Evolutionary conservation across 2,888 invertebrate species (phyloP), one percentile per base, ranked within the genome.

Genomic region (Poecilus cupreus): DNA sequence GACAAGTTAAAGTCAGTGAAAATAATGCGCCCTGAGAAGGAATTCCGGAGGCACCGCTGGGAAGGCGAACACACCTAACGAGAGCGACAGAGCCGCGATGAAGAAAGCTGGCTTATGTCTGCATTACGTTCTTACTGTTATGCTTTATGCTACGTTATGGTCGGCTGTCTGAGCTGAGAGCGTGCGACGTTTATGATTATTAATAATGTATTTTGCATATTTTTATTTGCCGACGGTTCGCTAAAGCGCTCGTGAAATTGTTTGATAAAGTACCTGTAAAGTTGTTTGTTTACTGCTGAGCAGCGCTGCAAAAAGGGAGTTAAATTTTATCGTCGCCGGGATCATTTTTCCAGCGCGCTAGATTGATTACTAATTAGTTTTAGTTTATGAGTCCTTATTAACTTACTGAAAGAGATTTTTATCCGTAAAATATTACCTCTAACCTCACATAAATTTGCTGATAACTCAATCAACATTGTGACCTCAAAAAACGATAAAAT

Each of bases 181-280:
- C 72, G 43, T n/a, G 43, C 72, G 72, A 72, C 72, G 46, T 72
- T 72, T 72, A 72, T 72, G 72, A 46, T 72, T 72, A 72, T 72
- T 72, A 72, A 72, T 72, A 72, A 72, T 72, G 46, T 72, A 72
- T 72, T 72, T 72, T 72, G 72, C 72, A 72, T 72, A 72, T 72
- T 72, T 72, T 72, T 72, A 46, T 43, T 72, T 72, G 43, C 24
- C 72, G 43, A 72, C 46, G 43, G 43, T 72, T 72, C n/a, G 72
- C 43, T 72, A 72, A 72, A 72, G 72, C 46, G 46, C 46, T 72
- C 46, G 46, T 72, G 72, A 72, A 72, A 72, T 68, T 72, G 72
- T 46, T 46, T 72, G 72, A 72, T 46, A 46, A 72, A 72, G 72
- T 72, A 72, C 22, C 46, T 68, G 64, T 68, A 37, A 68, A 68